phyloP scores from a whole-genome alignment of 2,888 invertebrate species.

The Ecdyonurus torrentis region DNA sequence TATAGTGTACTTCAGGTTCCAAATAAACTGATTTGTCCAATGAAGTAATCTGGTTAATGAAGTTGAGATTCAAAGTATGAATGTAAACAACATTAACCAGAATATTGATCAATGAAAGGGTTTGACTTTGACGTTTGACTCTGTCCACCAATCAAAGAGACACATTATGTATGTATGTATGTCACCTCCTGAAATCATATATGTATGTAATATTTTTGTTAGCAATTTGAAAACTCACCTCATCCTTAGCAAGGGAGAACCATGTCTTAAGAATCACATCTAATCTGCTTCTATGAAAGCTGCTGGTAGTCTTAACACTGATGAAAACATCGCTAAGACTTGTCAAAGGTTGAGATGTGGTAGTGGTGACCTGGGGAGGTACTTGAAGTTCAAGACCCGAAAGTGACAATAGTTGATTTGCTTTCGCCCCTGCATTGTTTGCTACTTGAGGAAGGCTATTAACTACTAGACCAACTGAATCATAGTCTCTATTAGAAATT shows the following conservation, averaged over 20 bases:
- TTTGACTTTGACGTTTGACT: no score
- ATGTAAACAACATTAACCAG: no score
- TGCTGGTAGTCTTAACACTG: constrained; percentile 85
- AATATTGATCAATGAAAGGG: no score
- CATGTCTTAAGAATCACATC: constrained; percentile 84
- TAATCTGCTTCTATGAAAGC: constrained; percentile 69
- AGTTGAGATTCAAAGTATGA: no score
- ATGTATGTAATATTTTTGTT: no score
- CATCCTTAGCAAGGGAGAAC: constrained; percentile 81
- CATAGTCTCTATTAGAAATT: constrained; percentile 14
- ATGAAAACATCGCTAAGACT: constrained; percentile 78
- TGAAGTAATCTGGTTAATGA: no score
- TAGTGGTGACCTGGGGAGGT: constrained; percentile 17
- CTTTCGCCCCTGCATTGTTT: background rate
- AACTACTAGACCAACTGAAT: constrained; percentile 5
- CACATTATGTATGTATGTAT: no score
- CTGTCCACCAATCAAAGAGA: no score
- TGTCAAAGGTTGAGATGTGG: constrained; percentile 30
- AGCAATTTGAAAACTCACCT: constrained; percentile 42
- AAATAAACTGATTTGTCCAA: no score
- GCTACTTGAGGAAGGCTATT: constrained; percentile 14
- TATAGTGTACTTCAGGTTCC: no score
- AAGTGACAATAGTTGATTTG: background rate
- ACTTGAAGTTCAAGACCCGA: background rate
- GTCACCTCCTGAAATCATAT: no score